These are phyloP conservation scores for Brachionus koreanus DNA, from an alignment of 1,140 invertebrate genomes.

Conservation along the genomic window DNA sequence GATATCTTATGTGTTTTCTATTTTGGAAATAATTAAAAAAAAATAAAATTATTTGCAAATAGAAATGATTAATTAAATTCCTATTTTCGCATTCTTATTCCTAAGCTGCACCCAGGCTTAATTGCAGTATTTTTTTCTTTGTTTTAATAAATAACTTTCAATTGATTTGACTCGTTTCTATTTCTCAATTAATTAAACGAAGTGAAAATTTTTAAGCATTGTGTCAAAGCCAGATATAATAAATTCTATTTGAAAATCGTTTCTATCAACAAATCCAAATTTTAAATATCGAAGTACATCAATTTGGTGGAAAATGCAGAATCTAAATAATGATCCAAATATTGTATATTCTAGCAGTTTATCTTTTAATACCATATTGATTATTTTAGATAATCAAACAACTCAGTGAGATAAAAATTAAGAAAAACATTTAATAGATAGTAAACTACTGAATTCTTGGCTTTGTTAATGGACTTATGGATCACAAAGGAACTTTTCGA, in stretches of 20 bases:
- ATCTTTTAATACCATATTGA: background rate
- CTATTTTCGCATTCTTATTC: background rate
- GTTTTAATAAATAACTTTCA: background rate
- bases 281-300: background rate
- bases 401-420: background rate
- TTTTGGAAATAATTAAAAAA: background rate
- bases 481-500: background rate
- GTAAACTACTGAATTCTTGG: background rate
- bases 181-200: background rate
- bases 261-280: too few species aligned
- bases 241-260: too few species aligned
- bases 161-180: background rate
- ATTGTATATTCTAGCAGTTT: background rate
- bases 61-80: slow-evolving; percentile 7
- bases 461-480: background rate
- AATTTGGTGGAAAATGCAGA: background rate
- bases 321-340: background rate
- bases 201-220: too few species aligned
- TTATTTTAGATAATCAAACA: background rate
- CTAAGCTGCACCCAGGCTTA: background rate
- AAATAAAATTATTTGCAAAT: background rate
- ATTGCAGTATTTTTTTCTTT: background rate
- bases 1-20: background rate
- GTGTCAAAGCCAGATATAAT: too few species aligned
- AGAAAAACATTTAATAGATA: background rate